Conservation (phyloP, 2,113 vertebrate species). For the Xyliphius kryptos region DNA sequence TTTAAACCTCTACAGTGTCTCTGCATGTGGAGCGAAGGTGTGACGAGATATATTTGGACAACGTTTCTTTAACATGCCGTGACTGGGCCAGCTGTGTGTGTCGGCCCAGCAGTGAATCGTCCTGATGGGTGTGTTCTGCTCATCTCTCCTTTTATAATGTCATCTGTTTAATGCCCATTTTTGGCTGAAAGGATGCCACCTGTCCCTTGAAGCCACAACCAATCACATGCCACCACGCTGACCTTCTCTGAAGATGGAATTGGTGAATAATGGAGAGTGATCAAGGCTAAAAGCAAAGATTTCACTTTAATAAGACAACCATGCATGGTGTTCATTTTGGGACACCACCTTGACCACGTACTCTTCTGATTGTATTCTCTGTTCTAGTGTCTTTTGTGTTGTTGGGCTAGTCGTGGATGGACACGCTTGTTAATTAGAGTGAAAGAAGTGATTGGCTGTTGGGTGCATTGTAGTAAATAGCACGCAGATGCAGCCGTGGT, state of each 20-base stretch:
- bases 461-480: constrained; percentile 78
- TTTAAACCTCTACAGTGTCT: constrained; percentile 38
- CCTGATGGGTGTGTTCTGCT: constrained; percentile 39
- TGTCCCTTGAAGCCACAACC: constrained; percentile 66
- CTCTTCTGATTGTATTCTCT: constrained; percentile 18
- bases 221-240: constrained; percentile 61
- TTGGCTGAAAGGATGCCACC: constrained; percentile 38
- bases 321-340: constrained; percentile 20
- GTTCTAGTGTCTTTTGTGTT: constrained; percentile 37
- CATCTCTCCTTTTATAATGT: constrained; percentile 33
- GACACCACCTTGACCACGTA: constrained; percentile 23
- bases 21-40: constrained; percentile 37
- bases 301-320: constrained; percentile 8
- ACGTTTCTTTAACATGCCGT: constrained; percentile 40
- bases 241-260: constrained; percentile 75
- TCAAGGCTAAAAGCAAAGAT: constrained; percentile 67
- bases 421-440: constrained; percentile 90
- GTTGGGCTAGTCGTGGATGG: constrained; percentile 60
- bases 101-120: constrained; percentile 27
- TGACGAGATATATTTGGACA: constrained; percentile 39
- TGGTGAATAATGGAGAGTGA: constrained; percentile 57
- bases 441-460: constrained; percentile 93
- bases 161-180: constrained; percentile 36
- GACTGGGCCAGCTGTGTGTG: constrained; percentile 42
- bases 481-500: constrained; percentile 79